Conservation (phyloP, 2,797 vertebrate genomes). For the Lepus townsendii region DNA sequence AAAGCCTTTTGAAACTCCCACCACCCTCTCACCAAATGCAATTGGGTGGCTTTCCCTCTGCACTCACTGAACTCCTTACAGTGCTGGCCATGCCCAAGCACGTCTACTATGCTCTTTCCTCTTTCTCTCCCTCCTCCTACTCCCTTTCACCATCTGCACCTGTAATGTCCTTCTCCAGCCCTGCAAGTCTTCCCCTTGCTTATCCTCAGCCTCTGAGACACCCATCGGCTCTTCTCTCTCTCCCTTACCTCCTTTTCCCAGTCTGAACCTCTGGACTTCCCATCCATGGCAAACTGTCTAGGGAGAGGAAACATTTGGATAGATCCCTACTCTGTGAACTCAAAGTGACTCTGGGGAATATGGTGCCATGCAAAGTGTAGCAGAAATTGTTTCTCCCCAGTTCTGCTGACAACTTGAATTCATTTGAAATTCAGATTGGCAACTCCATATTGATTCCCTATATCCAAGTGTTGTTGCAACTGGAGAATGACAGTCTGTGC, state of each 20-base stretch:
- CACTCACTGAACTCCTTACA: not conserved
- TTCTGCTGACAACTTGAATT: constrained; percentile 83
- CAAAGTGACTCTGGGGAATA: not conserved
- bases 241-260: not conserved
- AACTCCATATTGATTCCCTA: constrained; percentile 91
- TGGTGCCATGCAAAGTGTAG: constrained; percentile 76
- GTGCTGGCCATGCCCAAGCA: rapidly evolving
- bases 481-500: constrained; percentile 75
- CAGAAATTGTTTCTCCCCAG: constrained; percentile 81
- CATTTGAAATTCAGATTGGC: constrained; percentile 91
- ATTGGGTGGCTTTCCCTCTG: rapidly evolving
- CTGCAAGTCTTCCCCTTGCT: not conserved
- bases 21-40: not conserved
- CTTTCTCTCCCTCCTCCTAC: no score
- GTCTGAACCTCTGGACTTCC: not conserved
- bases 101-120: not conserved
- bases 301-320: not conserved
- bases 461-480: constrained; percentile 79
- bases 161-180: not conserved
- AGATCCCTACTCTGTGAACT: not conserved
- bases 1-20: not conserved
- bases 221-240: not conserved
- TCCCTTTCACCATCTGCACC: not conserved
- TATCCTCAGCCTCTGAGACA: not conserved
- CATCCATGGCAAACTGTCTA: not conserved